Conservation (phyloP, 2,888 invertebrate genomes). For the Ariolimax columbianus region DNA sequence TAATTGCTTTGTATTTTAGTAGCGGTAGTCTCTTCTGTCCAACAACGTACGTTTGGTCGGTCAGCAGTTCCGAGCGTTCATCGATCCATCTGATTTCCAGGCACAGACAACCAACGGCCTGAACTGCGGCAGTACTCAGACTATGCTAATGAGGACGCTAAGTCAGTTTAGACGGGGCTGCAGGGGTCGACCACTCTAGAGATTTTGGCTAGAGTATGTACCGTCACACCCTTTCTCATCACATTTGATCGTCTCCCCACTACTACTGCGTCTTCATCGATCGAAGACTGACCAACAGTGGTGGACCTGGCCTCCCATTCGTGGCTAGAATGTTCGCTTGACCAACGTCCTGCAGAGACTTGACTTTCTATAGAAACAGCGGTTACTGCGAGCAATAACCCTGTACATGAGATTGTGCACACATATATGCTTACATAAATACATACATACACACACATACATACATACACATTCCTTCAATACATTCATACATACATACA, state of each 20-base stretch:
- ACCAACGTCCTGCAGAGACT: not conserved
- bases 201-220: not conserved
- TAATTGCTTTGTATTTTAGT: too few species aligned
- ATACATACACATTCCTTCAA: too few species aligned
- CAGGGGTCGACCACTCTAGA: not conserved
- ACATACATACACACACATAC: too few species aligned
- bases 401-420: too few species aligned
- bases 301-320: not conserved
- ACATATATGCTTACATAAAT: too few species aligned
- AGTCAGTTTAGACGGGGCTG: not conserved
- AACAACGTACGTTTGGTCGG: not conserved
- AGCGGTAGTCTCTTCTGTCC: not conserved
- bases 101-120: not conserved
- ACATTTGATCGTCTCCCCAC: not conserved
- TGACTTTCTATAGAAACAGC: too few species aligned
- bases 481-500: too few species aligned
- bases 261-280: not conserved
- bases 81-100: not conserved
- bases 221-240: not conserved
- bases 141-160: not conserved
- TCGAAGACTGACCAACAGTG: slow-evolving; percentile 22
- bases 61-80: not conserved
- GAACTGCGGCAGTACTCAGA: not conserved
- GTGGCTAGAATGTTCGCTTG: not conserved
- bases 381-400: too few species aligned